phyloP scores from a whole-genome alignment of 2,113 vertebrate species.

The Sinocyclocheilus rhinocerous region DNA sequence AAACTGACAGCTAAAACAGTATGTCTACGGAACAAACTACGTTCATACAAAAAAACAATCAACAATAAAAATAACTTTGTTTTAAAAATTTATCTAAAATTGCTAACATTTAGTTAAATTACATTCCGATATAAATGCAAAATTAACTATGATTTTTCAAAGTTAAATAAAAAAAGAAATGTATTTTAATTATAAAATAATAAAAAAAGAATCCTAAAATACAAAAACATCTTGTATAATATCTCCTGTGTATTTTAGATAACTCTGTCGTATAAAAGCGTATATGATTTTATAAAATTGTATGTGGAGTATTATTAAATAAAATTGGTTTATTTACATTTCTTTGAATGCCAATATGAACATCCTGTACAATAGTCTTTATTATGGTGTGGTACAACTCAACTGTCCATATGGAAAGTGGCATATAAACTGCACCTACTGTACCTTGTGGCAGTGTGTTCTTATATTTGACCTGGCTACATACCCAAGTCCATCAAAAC shows the following conservation, averaged over 20 bases:
- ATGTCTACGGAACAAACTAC: not conserved
- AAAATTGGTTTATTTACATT: constrained; percentile 49
- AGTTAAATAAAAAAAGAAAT: constrained; percentile 32
- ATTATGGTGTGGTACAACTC: not conserved
- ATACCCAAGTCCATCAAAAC: constrained; percentile 7
- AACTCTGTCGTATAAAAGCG: constrained; percentile 21
- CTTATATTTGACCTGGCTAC: not conserved
- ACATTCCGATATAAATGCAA: constrained; percentile 12
- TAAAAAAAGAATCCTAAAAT: constrained; percentile 15
- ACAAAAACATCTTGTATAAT: constrained; percentile 43
- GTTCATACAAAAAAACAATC: not conserved
- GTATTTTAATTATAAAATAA: constrained; percentile 33
- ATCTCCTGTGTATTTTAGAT: constrained; percentile 53
- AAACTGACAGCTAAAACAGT: constrained; percentile 2
- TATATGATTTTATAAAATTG: constrained; percentile 22
- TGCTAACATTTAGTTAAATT: not conserved
- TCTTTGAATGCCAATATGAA: not conserved
- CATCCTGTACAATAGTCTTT: constrained; percentile 31
- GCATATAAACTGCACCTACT: not conserved
- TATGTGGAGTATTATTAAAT: constrained; percentile 46
- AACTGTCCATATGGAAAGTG: constrained; percentile 8
- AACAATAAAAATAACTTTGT: not conserved
- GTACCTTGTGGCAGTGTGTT: not conserved
- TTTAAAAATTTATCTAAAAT: not conserved
- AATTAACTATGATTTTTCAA: constrained; percentile 45